phyloP scores from a whole-genome alignment of 92 coral and sea anemone genomes.

The Zoanthus solanderi region DNA sequence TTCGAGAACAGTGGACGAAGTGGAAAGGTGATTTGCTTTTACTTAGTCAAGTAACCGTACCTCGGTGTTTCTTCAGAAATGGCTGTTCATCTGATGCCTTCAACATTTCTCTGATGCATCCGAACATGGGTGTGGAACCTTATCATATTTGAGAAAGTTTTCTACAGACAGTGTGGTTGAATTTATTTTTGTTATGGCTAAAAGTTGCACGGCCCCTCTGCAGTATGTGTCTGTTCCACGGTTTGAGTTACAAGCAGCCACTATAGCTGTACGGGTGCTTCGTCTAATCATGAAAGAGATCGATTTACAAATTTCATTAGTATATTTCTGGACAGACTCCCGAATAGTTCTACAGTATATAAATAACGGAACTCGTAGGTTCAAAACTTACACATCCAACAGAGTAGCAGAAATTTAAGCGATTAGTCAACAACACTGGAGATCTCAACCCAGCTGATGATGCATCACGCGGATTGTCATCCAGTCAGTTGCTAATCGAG shows the following conservation, averaged over 20 bases:
- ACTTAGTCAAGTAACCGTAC: conserved; percentile 52
- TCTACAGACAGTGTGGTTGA: conserved; percentile 39
- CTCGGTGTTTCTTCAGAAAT: conserved; percentile 52
- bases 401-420: too few relatives aligned
- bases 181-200: conserved; percentile 59
- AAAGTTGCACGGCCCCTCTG: conserved; percentile 67
- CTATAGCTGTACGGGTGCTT: conserved; percentile 62
- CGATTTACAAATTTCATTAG: background rate
- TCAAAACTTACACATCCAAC: too few relatives aligned
- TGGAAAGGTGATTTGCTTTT: conserved; percentile 61
- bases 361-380: conserved; percentile 29
- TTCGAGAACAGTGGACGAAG: conserved; percentile 53
- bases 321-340: conserved; percentile 68
- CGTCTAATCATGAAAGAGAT: conserved; percentile 52
- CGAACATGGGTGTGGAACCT: conserved; percentile 67
- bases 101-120: conserved; percentile 73
- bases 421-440: conserved; percentile 38
- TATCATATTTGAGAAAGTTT: conserved; percentile 49
- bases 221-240: conserved; percentile 67
- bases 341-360: conserved; percentile 55
- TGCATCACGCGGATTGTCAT: too few relatives aligned
- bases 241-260: conserved; percentile 69
- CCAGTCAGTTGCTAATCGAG: too few relatives aligned
- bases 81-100: conserved; percentile 44
- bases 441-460: background rate